Conservation (phyloP, 2,113 vertebrate genomes). For the Otocyon megalotis region DNA sequence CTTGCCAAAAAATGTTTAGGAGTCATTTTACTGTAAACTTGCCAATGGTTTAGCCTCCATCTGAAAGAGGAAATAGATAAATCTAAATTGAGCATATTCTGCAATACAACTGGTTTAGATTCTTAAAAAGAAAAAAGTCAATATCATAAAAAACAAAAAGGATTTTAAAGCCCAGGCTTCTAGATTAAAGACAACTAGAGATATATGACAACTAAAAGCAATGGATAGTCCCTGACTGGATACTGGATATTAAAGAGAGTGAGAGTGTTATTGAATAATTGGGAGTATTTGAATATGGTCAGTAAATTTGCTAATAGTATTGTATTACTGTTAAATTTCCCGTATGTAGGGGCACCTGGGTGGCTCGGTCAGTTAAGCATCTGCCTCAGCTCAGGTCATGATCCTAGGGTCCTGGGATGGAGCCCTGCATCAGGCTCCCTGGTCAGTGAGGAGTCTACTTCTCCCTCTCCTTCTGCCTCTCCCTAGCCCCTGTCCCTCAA, state of each 20-base stretch:
- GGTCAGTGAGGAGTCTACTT: not conserved
- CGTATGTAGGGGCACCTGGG: not conserved
- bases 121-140: slow-evolving; percentile 34
- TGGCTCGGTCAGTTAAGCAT: not conserved
- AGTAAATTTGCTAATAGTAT: not conserved
- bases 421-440: not conserved
- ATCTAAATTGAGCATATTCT: not conserved
- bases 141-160: not conserved
- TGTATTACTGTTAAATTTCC: not conserved
- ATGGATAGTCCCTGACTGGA: not conserved
- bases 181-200: not conserved
- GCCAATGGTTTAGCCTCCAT: not conserved
- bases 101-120: not conserved
- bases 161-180: not conserved
- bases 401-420: not conserved
- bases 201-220: not conserved
- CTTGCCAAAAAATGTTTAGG: not conserved
- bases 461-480: not conserved
- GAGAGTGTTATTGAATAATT: not conserved
- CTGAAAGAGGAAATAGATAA: not conserved
- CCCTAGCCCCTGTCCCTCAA: not conserved
- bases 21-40: not conserved
- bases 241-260: not conserved
- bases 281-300: not conserved
- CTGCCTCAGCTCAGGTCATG: not conserved